These are phyloP conservation scores for Polyommatus iphigenia DNA, from an alignment of 2,888 invertebrate species.

Conservation along the genomic window DNA sequence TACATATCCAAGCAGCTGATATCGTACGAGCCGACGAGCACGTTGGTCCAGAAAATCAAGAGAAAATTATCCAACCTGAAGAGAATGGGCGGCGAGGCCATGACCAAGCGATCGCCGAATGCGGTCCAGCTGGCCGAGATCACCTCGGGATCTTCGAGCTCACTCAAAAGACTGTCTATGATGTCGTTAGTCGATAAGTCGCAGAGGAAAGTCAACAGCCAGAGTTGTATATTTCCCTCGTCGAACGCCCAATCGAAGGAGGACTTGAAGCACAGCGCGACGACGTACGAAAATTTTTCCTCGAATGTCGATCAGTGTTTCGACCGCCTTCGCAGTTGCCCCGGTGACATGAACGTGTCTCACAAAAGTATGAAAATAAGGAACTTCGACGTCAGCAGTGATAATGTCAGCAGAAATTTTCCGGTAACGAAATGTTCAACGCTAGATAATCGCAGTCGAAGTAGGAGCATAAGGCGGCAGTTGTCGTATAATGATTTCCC, in stretches of 20 bases:
- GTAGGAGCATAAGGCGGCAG: conserved; percentile 71
- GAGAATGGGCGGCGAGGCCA: conserved; percentile 72
- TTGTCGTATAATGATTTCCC: conserved; percentile 77
- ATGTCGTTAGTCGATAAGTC: conserved; percentile 71
- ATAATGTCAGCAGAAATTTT: conserved; percentile 58
- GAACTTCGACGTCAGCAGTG: conserved; percentile 70
- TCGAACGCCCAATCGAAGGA: conserved; percentile 66
- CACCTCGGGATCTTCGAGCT: conserved; percentile 69
- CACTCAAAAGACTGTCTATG: conserved; percentile 73
- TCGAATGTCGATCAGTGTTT: conserved; percentile 76
- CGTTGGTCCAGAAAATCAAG: conserved; percentile 75
- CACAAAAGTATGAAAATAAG: conserved; percentile 67
- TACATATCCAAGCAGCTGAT: conserved; percentile 76
- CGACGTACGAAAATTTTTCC: conserved; percentile 72
- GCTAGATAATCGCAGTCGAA: conserved; percentile 71
- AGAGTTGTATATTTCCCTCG: conserved; percentile 69
- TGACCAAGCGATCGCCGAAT: conserved; percentile 73
- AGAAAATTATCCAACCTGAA: conserved; percentile 74
- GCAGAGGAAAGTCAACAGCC: conserved; percentile 68
- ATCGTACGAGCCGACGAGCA: conserved; percentile 73
- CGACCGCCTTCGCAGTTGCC: conserved; percentile 64
- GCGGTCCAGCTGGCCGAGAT: conserved; percentile 74
- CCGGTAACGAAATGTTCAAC: conserved; percentile 72
- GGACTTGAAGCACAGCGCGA: conserved; percentile 60
- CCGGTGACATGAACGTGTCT: conserved; percentile 52